Evolutionary conservation across 1,140 invertebrate genomes (phyloP).

Genomic region (Diabrotica undecimpunctata): DNA sequence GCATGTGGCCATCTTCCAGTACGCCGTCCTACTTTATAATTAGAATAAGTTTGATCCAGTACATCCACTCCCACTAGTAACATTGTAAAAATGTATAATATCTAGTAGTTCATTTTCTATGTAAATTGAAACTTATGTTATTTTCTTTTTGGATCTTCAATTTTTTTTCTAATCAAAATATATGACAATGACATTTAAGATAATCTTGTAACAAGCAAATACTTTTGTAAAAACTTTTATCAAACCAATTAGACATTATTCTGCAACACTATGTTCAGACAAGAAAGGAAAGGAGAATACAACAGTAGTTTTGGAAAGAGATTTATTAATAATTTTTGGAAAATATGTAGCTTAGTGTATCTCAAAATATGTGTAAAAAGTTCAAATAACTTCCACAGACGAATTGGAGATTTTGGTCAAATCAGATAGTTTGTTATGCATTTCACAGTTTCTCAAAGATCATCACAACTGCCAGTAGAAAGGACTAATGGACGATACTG

Average conservation of each 20-base stretch:
- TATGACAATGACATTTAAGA: not conserved
- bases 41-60: too few species aligned
- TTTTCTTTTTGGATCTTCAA: too few species aligned
- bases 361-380: slow-evolving; percentile 26
- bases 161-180: not conserved
- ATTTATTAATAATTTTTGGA: slow-evolving; percentile 24
- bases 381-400: slow-evolving; percentile 18
- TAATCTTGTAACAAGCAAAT: too few species aligned
- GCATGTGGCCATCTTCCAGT: too few species aligned
- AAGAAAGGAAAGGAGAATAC: not conserved
- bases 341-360: slow-evolving; percentile 24
- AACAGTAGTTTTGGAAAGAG: not conserved
- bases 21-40: too few species aligned
- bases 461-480: slow-evolving; percentile 29
- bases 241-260: too few species aligned
- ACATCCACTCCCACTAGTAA: too few species aligned
- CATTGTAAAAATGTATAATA: too few species aligned
- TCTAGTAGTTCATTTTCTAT: too few species aligned
- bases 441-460: slow-evolving; percentile 27
- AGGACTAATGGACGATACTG: slow-evolving; percentile 23
- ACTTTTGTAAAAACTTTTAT: too few species aligned
- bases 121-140: too few species aligned
- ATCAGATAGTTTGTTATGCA: slow-evolving; percentile 22
- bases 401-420: slow-evolving; percentile 27
- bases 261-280: too few species aligned